Conservation (phyloP, 1,140 invertebrate genomes). For the Arctopsyche grandis region DNA sequence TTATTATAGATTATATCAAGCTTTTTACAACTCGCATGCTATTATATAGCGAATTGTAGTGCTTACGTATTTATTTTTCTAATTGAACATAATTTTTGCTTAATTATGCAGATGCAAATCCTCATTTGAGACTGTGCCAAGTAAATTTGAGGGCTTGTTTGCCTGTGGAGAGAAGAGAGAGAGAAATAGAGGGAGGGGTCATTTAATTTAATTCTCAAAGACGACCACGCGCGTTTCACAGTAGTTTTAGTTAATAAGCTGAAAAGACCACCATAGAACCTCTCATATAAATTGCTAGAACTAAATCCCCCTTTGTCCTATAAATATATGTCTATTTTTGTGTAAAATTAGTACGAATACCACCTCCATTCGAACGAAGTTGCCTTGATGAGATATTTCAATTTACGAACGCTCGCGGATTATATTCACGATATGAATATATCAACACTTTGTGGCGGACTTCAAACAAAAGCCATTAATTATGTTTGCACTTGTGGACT, state of each 20-base stretch:
- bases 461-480: slow-evolving; percentile 40
- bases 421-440: too few species aligned
- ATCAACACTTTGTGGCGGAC: not conserved
- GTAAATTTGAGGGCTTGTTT: not conserved
- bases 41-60: too few species aligned
- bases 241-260: not conserved
- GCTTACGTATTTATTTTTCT: too few species aligned
- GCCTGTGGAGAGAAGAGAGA: not conserved
- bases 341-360: too few species aligned
- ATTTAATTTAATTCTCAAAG: slow-evolving; percentile 23
- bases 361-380: too few species aligned
- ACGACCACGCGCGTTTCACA: slow-evolving; percentile 1
- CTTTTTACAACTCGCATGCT: too few species aligned
- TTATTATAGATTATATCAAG: too few species aligned
- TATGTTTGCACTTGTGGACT: slow-evolving; percentile 40
- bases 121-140: not conserved
- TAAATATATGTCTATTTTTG: too few species aligned
- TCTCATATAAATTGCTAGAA: not conserved
- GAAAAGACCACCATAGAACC: not conserved
- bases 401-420: too few species aligned
- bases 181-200: not conserved
- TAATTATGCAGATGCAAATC: not conserved
- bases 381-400: not conserved
- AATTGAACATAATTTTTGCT: too few species aligned
- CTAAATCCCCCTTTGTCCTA: not conserved